phyloP scores from a whole-genome alignment of 2,797 vertebrate genomes.

The Gouania willdenowi region DNA sequence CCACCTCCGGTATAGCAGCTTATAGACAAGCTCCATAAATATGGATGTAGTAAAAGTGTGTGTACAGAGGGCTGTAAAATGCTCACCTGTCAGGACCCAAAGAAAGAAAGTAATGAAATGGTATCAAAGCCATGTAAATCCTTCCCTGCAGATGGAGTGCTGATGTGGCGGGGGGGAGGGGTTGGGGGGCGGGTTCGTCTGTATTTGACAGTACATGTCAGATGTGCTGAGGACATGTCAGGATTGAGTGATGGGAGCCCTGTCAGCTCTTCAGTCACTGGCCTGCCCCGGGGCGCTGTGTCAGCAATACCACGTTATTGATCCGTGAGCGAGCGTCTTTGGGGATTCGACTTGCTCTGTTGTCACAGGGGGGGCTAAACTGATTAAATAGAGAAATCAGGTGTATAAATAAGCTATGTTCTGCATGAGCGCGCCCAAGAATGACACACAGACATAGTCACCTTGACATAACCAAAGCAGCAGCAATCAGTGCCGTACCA shows the following conservation, averaged over 20 bases:
- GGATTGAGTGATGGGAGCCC: conserved; percentile 39
- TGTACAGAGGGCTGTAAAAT: neutral
- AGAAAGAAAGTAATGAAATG: conserved; percentile 13
- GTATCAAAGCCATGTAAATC: conserved; percentile 22
- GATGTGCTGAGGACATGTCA: conserved; percentile 46
- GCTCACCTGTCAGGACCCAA: conserved; percentile 10
- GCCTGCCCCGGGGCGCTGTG: conserved; percentile 29
- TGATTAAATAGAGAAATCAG: conserved; percentile 73
- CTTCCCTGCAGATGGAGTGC: conserved; percentile 3
- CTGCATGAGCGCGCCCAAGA: conserved; percentile 44
- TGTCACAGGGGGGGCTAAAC: conserved; percentile 43
- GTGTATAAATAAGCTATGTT: conserved; percentile 73
- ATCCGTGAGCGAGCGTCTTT: conserved; percentile 51
- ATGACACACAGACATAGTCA: conserved; percentile 55
- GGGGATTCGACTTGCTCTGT: conserved; percentile 55
- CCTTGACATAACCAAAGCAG: conserved; percentile 62
- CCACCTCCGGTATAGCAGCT: too few species aligned
- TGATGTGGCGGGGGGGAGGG: conserved; percentile 4
- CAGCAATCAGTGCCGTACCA: conserved; percentile 34
- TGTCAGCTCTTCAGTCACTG: conserved; percentile 42
- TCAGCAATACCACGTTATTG: conserved; percentile 64
- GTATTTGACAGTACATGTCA: conserved; percentile 42
- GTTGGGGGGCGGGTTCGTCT: conserved; percentile 1
- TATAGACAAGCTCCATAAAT: conserved; percentile 1
- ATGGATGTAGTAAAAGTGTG: neutral